Percentiles rank a stretch among this genome's conserved stretches.
Conservation (phyloP, 1,140 invertebrate genomes). For the Thaumetopoea pityocampa region DNA sequence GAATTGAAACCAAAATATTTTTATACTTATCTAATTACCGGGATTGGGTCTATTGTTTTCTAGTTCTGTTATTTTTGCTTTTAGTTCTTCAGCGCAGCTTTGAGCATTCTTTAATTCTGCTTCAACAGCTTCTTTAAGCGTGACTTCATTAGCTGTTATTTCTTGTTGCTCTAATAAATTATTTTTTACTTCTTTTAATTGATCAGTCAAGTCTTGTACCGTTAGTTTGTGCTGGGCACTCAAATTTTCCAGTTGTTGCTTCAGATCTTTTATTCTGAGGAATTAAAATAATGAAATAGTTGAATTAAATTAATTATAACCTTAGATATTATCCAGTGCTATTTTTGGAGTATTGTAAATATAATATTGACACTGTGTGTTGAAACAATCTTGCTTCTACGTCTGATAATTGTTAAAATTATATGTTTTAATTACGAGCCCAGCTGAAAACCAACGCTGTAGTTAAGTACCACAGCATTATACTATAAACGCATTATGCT, state of each 20-base stretch:
- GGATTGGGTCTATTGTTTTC: conserved; percentile 53
- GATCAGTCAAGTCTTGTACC: conserved; percentile 39
- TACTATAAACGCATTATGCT: too few species aligned
- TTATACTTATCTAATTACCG: too few species aligned
- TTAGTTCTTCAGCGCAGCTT: conserved; percentile 42
- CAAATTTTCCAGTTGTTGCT: conserved; percentile 47
- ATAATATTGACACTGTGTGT: too few species aligned
- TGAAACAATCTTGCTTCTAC: too few species aligned
- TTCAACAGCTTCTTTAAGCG: conserved; percentile 34
- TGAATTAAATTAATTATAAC: neutral
- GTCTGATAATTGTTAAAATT: too few species aligned
- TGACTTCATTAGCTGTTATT: conserved; percentile 28
- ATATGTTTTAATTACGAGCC: too few species aligned
- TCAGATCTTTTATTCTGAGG: conserved; percentile 39
- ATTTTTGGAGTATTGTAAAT: too few species aligned
- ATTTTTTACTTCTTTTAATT: conserved; percentile 42
- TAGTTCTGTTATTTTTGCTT: conserved; percentile 45
- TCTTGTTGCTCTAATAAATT: conserved; percentile 39
- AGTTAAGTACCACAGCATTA: too few species aligned
- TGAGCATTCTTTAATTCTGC: conserved; percentile 30
- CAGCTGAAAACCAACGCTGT: too few species aligned
- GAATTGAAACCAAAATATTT: too few species aligned
- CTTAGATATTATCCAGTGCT: too few species aligned
- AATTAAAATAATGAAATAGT: too few species aligned
- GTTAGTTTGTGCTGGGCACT: conserved; percentile 36